Evolutionary conservation across 2,888 invertebrate species (phyloP).

Genomic region (Caenorhabditis panamensis): DNA sequence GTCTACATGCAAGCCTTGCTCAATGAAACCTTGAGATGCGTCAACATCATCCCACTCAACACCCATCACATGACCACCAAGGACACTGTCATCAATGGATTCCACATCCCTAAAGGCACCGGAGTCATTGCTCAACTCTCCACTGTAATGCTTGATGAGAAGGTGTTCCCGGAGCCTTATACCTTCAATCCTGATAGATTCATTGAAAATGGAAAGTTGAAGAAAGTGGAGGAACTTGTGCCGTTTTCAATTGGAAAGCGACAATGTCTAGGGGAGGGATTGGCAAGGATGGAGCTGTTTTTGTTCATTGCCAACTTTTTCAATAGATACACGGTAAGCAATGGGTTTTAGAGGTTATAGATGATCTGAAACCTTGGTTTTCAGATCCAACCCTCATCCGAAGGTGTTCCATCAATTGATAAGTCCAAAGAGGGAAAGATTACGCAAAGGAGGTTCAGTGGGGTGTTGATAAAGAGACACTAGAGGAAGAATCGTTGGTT

Average conservation of each 20-base stretch:
- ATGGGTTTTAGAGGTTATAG: not conserved
- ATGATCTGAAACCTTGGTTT: not conserved
- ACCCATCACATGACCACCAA: slow-evolving; percentile 42
- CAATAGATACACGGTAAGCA: slow-evolving; percentile 58
- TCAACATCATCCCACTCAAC: slow-evolving; percentile 57
- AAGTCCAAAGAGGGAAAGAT: slow-evolving; percentile 18
- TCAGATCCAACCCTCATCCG: slow-evolving; percentile 11
- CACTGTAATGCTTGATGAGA: slow-evolving; percentile 57
- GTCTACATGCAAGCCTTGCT: slow-evolving; percentile 67
- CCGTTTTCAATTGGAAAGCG: slow-evolving; percentile 65
- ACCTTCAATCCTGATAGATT: slow-evolving; percentile 60
- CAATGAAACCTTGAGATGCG: slow-evolving; percentile 60
- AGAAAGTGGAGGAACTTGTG: slow-evolving; percentile 57
- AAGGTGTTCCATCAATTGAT: slow-evolving; percentile 34
- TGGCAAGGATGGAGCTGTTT: slow-evolving; percentile 67
- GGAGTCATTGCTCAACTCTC: slow-evolving; percentile 59
- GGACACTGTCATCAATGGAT: slow-evolving; percentile 43
- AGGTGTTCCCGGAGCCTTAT: slow-evolving; percentile 51
- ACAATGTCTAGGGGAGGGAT: slow-evolving; percentile 44
- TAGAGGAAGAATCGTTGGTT: not conserved
- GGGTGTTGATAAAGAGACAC: slow-evolving; percentile 20
- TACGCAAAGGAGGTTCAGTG: slow-evolving; percentile 14
- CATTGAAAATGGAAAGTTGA: slow-evolving; percentile 69
- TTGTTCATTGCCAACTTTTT: slow-evolving; percentile 65
- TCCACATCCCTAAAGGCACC: slow-evolving; percentile 37